Conservation (phyloP, 1,140 invertebrate genomes). For the Trichonephila clavata region DNA sequence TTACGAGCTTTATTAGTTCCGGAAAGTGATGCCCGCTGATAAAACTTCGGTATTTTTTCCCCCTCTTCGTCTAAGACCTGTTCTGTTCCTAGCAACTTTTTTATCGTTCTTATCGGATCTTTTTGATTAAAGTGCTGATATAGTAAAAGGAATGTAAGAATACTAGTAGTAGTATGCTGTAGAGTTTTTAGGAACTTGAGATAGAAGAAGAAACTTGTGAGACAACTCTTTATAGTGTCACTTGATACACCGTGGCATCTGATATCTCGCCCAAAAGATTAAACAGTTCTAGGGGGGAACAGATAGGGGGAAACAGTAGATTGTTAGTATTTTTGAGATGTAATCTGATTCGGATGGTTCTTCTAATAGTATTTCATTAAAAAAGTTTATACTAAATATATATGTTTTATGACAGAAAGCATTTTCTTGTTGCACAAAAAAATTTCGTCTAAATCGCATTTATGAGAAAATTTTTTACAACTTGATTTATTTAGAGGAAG, state of each 20-base stretch:
- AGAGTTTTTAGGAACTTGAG: not conserved
- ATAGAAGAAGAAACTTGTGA: not conserved
- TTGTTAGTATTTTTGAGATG: not conserved
- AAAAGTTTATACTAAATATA: not conserved
- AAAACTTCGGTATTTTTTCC: not conserved
- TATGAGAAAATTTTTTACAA: no score
- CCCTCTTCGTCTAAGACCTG: no score
- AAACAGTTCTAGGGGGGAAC: not conserved
- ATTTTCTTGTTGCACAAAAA: no score
- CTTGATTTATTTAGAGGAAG: no score
- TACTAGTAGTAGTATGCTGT: not conserved
- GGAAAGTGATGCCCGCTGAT: conserved; percentile 37
- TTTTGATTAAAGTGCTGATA: not conserved
- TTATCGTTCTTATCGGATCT: not conserved
- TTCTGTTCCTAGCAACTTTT: not conserved
- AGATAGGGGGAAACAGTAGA: not conserved
- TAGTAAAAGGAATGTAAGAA: not conserved
- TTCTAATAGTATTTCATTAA: not conserved
- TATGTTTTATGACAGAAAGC: no score
- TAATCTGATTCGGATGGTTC: not conserved
- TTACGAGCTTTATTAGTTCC: conserved; percentile 57
- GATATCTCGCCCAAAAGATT: no score
- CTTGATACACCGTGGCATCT: not conserved
- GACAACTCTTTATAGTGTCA: not conserved
- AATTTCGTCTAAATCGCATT: no score